These are phyloP conservation scores for Pristionchus maxplancki DNA, from an alignment of 2,888 invertebrate species.

Conservation along the genomic window DNA sequence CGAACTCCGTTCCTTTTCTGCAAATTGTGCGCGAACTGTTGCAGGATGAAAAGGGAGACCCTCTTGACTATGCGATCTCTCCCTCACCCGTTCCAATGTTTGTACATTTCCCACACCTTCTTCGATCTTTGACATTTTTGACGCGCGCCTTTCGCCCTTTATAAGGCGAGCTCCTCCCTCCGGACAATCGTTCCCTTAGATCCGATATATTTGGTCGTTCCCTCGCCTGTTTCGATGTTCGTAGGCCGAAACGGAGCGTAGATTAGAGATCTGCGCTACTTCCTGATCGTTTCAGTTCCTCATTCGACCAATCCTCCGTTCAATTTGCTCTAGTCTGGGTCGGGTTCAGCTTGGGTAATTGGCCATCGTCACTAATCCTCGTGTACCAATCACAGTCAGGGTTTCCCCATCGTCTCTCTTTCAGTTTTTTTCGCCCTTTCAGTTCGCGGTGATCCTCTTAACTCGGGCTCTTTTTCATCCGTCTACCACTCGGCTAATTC, in stretches of 20 bases:
- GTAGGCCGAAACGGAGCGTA: not conserved
- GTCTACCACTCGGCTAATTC: not conserved
- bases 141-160: not conserved
- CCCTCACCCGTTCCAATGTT: not conserved
- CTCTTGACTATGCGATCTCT: slow-evolving; percentile 1
- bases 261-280: not conserved
- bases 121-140: not conserved
- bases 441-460: not conserved
- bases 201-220: not conserved
- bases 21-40: not conserved
- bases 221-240: not conserved
- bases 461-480: not conserved
- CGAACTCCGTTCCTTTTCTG: slow-evolving; percentile 3
- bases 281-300: not conserved
- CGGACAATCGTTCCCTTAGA: too few relatives aligned
- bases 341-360: not conserved
- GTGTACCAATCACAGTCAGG: not conserved
- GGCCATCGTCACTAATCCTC: not conserved
- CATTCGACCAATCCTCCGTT: not conserved
- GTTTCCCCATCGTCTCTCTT: too few relatives aligned
- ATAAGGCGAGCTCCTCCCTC: not conserved
- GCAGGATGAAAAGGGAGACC: not conserved
- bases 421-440: not conserved
- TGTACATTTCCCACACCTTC: not conserved
- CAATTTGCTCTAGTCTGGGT: not conserved